Evolutionary conservation across 2,888 invertebrate genomes (phyloP).

Genomic region (Macrosoma leucophasiata): DNA sequence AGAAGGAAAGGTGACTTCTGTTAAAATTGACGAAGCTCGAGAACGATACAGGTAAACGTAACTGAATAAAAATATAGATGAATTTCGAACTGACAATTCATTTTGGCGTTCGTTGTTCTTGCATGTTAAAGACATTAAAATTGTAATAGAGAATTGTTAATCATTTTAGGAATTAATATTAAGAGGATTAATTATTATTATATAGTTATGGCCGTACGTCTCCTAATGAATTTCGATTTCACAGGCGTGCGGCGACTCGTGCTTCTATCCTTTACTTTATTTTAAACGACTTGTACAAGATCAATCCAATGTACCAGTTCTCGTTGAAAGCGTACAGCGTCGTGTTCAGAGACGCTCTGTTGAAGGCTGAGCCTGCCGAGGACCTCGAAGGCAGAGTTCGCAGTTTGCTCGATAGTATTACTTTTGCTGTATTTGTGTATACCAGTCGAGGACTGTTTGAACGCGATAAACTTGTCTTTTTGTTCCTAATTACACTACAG

Average conservation of each 20-base stretch:
- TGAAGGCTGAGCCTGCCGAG: conserved; percentile 79
- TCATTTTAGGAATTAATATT: too few relatives aligned
- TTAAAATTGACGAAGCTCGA: conserved; percentile 92
- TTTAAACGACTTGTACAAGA: conserved; percentile 92
- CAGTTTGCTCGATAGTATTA: conserved; percentile 90
- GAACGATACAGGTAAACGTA: conserved; percentile 82
- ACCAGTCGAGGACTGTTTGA: conserved; percentile 94
- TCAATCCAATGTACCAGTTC: conserved; percentile 97
- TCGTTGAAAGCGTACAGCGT: conserved; percentile 95
- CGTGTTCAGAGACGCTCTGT: conserved; percentile 91
- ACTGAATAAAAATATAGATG: too few relatives aligned
- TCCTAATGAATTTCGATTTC: too few relatives aligned
- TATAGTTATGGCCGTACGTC: too few relatives aligned
- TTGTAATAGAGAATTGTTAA: too few relatives aligned
- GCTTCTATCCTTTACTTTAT: conserved; percentile 96
- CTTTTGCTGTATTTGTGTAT: conserved; percentile 90
- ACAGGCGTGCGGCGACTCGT: conserved; percentile 86
- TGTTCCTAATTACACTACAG: conserved; percentile 90
- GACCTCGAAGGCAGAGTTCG: conserved; percentile 82
- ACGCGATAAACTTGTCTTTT: conserved; percentile 92
- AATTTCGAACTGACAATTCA: too few relatives aligned
- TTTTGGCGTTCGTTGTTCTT: too few relatives aligned
- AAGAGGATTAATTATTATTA: too few relatives aligned
- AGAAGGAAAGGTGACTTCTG: conserved; percentile 90
- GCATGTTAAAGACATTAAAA: background rate